Evolutionary conservation across 2,797 vertebrate species (phyloP).

Genomic region (Lagodon rhomboides): DNA sequence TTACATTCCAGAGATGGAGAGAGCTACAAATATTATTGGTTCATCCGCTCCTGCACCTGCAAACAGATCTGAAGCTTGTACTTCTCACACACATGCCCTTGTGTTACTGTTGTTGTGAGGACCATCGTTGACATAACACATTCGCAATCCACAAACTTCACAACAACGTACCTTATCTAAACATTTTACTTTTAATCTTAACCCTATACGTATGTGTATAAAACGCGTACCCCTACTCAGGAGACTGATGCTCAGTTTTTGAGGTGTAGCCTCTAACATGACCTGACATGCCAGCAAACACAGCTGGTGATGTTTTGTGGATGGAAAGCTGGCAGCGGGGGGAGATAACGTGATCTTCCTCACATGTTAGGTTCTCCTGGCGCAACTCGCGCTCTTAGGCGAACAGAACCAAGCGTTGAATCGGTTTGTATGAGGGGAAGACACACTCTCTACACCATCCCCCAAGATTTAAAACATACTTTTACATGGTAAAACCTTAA

Average conservation of each 20-base stretch:
- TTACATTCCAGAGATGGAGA: slow-evolving; percentile 67
- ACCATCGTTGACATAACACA: background rate
- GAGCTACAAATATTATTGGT: slow-evolving; percentile 79
- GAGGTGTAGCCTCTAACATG: background rate
- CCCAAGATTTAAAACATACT: background rate
- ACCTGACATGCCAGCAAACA: slow-evolving; percentile 13
- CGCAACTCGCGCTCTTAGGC: background rate
- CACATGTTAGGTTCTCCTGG: background rate
- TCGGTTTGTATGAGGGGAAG: background rate
- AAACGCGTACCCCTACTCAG: background rate
- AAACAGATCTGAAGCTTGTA: slow-evolving; percentile 11
- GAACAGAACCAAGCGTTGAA: background rate
- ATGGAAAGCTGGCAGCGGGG: background rate
- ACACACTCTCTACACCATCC: background rate
- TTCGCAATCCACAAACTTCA: background rate
- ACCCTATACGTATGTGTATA: background rate
- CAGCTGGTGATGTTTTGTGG: slow-evolving; percentile 20
- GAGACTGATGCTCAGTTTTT: background rate
- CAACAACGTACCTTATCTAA: background rate
- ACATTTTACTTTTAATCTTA: background rate
- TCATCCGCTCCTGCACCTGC: slow-evolving; percentile 64
- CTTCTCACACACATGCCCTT: background rate
- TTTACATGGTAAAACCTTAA: background rate
- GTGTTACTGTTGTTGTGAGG: background rate
- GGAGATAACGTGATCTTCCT: slow-evolving; percentile 2